Percentiles rank a stretch among this genome's conserved stretches.
These are phyloP conservation scores for Merodon equestris DNA, from an alignment of 2,888 invertebrate species.

Conservation along the genomic window DNA sequence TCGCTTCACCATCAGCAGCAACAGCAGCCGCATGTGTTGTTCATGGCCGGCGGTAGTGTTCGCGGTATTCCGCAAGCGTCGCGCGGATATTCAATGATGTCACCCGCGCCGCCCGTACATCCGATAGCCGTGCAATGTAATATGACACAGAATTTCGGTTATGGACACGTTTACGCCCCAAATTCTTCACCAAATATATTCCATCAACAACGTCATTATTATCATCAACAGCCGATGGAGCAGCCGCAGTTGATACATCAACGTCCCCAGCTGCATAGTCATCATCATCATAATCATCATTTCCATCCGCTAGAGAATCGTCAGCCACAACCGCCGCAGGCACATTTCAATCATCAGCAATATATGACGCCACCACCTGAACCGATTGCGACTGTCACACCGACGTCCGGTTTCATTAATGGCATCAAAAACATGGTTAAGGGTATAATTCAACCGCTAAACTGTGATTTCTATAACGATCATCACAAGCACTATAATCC, in stretches of 20 bases:
- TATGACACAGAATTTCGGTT: conserved; percentile 40
- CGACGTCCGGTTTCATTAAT: conserved; percentile 57
- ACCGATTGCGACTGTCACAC: background rate
- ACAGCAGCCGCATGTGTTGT: conserved; percentile 36
- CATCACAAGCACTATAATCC: conserved; percentile 67
- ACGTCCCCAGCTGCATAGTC: conserved; percentile 22
- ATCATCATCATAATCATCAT: background rate
- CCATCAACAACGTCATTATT: conserved; percentile 30
- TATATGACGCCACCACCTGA: conserved; percentile 14
- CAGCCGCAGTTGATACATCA: conserved; percentile 7
- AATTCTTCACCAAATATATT: conserved; percentile 8
- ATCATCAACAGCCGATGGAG: conserved; percentile 16
- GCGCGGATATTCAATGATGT: conserved; percentile 46
- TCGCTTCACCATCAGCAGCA: conserved; percentile 21
- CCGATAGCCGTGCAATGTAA: conserved; percentile 35
- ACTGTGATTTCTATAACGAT: conserved; percentile 67
- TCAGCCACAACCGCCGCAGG: conserved; percentile 13
- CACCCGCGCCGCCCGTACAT: background rate
- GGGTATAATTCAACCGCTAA: conserved; percentile 63
- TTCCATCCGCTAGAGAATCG: background rate
- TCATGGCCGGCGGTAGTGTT: conserved; percentile 49
- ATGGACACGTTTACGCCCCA: conserved; percentile 21
- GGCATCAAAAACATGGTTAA: conserved; percentile 69
- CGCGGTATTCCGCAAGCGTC: conserved; percentile 36
- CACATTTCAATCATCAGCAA: conserved; percentile 32